phyloP scores from a whole-genome alignment of 2,797 vertebrate genomes.

The Poeciliopsis presidionis region DNA sequence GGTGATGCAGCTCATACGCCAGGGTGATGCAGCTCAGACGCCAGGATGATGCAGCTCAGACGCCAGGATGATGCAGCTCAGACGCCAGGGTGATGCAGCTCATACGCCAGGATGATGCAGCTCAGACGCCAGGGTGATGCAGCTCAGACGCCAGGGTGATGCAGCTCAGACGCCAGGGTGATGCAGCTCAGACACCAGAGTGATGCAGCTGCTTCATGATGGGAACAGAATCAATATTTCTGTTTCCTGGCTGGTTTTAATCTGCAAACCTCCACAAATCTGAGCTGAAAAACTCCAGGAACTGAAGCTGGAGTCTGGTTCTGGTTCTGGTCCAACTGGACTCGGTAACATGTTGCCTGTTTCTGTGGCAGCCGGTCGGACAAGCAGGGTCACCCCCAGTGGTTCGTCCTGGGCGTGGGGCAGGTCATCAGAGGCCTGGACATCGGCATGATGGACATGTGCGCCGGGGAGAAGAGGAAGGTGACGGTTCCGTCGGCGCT shows the following conservation, averaged over 20 bases:
- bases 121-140: no score
- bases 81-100: no score
- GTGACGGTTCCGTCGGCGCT: slow-evolving; percentile 88
- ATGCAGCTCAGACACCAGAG: no score
- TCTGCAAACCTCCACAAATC: background rate
- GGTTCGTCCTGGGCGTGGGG: slow-evolving; percentile 94
- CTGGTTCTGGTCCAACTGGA: background rate
- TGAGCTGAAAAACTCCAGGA: background rate
- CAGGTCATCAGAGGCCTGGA: slow-evolving; percentile 96
- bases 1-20: no score
- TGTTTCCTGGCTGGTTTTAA: background rate
- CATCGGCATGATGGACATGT: slow-evolving; percentile 92
- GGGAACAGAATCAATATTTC: background rate
- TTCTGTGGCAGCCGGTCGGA: slow-evolving; percentile 84
- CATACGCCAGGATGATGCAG: no score
- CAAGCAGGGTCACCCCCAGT: slow-evolving; percentile 91
- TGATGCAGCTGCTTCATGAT: background rate
- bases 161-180: no score
- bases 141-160: no score
- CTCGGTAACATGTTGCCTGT: background rate
- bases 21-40: no score
- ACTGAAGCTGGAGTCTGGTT: background rate
- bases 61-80: no score
- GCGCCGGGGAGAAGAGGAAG: slow-evolving; percentile 93
- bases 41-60: no score